Percentiles rank a stretch among this genome's conserved stretches.
Conservation (phyloP, 1,140 invertebrate genomes). For the Heliconius melpomene region DNA sequence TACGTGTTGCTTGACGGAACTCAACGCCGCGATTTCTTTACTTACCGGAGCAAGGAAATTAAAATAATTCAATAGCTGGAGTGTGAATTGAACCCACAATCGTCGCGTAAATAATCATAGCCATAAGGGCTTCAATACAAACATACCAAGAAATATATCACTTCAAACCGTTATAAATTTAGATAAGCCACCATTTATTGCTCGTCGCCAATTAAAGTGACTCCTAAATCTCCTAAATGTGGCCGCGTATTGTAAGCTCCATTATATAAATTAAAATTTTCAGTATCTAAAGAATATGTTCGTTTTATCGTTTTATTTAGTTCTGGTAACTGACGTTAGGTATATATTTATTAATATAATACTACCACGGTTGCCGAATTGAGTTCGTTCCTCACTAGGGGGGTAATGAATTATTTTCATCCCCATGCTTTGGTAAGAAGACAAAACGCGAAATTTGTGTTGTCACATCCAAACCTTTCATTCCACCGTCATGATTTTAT, state of each 20-base stretch:
- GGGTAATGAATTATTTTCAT: not conserved
- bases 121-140: not conserved
- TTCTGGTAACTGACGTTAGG: no score
- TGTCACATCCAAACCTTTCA: no score
- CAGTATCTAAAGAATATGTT: not conserved
- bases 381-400: not conserved
- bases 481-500: no score
- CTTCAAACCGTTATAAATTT: constrained; percentile 17
- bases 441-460: not conserved
- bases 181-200: not conserved
- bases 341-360: not conserved
- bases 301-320: not conserved
- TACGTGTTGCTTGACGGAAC: no score
- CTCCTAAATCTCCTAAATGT: constrained; percentile 20
- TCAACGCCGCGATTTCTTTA: no score
- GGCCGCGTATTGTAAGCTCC: not conserved
- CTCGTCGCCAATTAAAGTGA: constrained; percentile 6
- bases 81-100: not conserved
- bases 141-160: constrained; percentile 9
- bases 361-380: no score
- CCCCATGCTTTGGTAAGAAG: not conserved
- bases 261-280: constrained; percentile 10
- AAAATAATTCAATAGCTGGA: no score
- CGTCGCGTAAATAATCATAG: not conserved
- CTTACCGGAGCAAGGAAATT: no score